These are phyloP conservation scores for Dicaeum eximium DNA, from an alignment of 2,113 vertebrate genomes.

Conservation along the genomic window DNA sequence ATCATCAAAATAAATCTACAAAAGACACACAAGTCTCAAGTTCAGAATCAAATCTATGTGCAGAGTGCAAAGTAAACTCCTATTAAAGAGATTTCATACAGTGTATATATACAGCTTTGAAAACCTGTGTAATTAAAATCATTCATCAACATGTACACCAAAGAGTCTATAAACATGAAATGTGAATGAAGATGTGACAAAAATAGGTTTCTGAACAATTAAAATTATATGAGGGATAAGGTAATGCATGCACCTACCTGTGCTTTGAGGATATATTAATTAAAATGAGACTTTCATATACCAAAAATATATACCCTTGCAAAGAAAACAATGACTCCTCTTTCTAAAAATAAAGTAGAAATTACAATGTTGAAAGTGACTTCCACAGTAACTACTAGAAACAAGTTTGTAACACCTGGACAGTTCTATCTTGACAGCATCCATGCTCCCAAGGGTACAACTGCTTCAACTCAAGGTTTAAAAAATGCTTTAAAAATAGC, in stretches of 20 bases:
- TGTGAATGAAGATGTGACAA: background rate
- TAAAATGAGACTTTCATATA: background rate
- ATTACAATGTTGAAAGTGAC: background rate
- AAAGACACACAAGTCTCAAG: background rate
- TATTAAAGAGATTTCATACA: background rate
- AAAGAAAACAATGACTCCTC: background rate
- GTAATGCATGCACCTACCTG: background rate
- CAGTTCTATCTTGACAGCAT: background rate
- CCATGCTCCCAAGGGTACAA: background rate
- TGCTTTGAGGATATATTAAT: background rate
- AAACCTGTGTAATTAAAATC: background rate
- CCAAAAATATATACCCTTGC: background rate
- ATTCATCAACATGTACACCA: background rate
- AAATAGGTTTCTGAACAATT: background rate
- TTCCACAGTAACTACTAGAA: background rate
- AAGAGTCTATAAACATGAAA: background rate
- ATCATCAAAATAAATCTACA: background rate
- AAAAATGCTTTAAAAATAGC: background rate
- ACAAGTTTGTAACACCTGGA: background rate
- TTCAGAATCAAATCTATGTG: background rate
- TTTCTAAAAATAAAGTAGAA: background rate
- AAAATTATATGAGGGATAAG: background rate
- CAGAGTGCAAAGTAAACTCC: background rate
- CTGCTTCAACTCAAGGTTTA: background rate
- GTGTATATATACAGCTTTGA: background rate